Evolutionary conservation across 1,140 invertebrate species (phyloP).

Genomic region (Cherax destructor): DNA sequence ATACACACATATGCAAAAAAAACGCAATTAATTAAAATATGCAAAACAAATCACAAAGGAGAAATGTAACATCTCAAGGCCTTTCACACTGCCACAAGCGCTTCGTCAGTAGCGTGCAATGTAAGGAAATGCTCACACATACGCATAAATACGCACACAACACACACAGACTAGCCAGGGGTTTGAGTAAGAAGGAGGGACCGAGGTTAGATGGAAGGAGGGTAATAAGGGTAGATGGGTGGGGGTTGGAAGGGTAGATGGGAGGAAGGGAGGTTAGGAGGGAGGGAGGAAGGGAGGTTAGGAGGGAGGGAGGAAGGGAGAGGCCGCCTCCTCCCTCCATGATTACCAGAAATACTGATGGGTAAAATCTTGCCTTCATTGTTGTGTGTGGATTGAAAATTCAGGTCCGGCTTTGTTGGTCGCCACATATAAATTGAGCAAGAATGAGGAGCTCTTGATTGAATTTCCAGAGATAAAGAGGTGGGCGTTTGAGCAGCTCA

Average conservation of each 20-base stretch:
- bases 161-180: no score
- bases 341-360: constrained; percentile 47
- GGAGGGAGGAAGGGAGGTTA: no score
- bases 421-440: constrained; percentile 50
- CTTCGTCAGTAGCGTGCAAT: no score
- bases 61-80: no score
- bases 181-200: no score
- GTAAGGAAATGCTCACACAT: no score
- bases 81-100: no score
- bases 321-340: neutral
- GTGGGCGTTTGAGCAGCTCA: constrained; percentile 30
- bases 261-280: neutral
- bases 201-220: neutral
- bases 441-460: constrained; percentile 50
- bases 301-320: neutral
- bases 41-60: no score
- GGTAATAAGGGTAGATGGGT: neutral
- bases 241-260: neutral
- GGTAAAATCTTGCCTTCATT: constrained; percentile 39
- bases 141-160: no score
- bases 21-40: no score
- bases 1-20: no score
- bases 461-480: constrained; percentile 64
- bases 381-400: constrained; percentile 57
- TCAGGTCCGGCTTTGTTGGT: constrained; percentile 47